phyloP scores from a whole-genome alignment of 2,113 vertebrate genomes.

The Peromyscus californicus region DNA sequence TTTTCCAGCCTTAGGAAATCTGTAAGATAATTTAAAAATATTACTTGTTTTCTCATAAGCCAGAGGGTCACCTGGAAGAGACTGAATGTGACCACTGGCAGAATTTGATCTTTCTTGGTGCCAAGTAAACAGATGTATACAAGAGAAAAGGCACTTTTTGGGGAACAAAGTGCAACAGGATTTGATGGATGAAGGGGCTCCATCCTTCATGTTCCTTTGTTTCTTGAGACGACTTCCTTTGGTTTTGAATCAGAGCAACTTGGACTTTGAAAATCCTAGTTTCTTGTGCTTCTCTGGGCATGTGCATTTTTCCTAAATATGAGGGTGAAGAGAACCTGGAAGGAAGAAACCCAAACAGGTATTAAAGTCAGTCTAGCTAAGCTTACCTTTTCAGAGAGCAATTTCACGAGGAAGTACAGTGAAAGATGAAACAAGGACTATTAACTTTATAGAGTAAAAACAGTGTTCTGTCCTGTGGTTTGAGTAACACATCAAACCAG shows the following conservation, averaged over 20 bases:
- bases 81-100: background rate
- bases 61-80: slow-evolving; percentile 10
- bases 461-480: background rate
- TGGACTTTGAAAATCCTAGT: background rate
- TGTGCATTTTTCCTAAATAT: background rate
- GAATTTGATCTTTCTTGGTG: background rate
- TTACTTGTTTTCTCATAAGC: background rate
- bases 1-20: background rate
- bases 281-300: background rate
- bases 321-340: background rate
- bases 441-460: slow-evolving; percentile 23
- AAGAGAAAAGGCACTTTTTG: slow-evolving; percentile 9
- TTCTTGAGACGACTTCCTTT: slow-evolving; percentile 3
- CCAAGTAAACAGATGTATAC: background rate
- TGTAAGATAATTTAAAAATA: background rate
- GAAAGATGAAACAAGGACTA: background rate
- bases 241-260: background rate
- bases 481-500: background rate
- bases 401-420: background rate
- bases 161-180: background rate
- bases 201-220: background rate
- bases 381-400: background rate
- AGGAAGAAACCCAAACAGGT: background rate
- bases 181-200: background rate
- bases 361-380: background rate